Percentiles rank a stretch among this genome's conserved stretches.
Conservation (phyloP, 2,888 invertebrate genomes). For the Pycnomerus fuliginosus region DNA sequence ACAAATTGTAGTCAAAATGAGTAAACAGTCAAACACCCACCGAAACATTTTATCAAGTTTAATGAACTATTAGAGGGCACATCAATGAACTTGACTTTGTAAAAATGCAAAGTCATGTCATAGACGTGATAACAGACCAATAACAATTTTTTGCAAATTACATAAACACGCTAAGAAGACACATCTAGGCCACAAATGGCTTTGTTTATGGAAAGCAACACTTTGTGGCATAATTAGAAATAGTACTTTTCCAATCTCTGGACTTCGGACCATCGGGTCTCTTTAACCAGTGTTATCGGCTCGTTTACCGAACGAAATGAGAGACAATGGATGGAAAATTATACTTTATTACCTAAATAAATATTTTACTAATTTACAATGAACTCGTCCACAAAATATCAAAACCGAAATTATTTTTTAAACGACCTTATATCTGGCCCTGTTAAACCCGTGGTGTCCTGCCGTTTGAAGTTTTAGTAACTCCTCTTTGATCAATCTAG, state of each 20-base stretch:
- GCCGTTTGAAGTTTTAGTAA: slow-evolving; percentile 87
- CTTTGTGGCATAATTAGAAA: too few species aligned
- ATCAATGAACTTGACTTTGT: slow-evolving; percentile 1
- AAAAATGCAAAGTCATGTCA: slow-evolving; percentile 8
- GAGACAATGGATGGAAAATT: too few species aligned
- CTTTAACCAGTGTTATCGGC: too few species aligned
- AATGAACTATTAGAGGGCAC: slow-evolving; percentile 10
- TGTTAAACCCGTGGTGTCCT: slow-evolving; percentile 83
- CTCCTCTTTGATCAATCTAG: slow-evolving; percentile 96
- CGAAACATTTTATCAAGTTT: slow-evolving; percentile 7
- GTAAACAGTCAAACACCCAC: too few species aligned
- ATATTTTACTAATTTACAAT: slow-evolving; percentile 7
- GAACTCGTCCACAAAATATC: neutral
- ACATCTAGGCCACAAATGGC: too few species aligned
- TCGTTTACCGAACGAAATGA: too few species aligned
- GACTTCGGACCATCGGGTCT: too few species aligned
- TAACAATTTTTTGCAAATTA: too few species aligned
- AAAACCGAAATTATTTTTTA: slow-evolving; percentile 45
- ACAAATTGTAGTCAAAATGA: too few species aligned
- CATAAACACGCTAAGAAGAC: too few species aligned
- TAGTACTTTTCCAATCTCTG: too few species aligned
- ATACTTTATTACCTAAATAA: slow-evolving; percentile 18
- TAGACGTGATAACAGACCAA: neutral
- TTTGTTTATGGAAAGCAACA: too few species aligned
- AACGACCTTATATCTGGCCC: slow-evolving; percentile 92